These are phyloP conservation scores for Heliconius nattereri DNA, from an alignment of 1,140 invertebrate species.

Conservation along the genomic window DNA sequence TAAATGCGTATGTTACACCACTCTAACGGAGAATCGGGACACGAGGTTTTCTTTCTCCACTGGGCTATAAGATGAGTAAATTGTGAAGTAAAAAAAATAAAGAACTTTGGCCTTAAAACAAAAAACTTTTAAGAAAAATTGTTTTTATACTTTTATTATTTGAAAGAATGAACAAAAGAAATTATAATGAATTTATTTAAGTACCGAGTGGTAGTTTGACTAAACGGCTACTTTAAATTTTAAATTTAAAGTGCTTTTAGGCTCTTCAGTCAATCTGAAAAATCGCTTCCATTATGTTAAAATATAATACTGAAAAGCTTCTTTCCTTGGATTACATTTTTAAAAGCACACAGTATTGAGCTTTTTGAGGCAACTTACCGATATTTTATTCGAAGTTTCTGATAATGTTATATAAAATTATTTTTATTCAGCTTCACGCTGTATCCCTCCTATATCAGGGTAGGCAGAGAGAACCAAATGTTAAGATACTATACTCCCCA, in stretches of 20 bases:
- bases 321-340: neutral
- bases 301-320: neutral
- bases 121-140: neutral
- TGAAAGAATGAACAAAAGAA: neutral
- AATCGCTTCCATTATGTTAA: slow-evolving; percentile 5
- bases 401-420: neutral
- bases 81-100: too few species aligned
- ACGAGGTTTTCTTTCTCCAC: too few species aligned
- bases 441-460: too few species aligned
- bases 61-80: too few species aligned
- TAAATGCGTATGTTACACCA: too few species aligned
- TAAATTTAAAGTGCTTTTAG: neutral
- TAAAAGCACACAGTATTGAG: neutral
- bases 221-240: neutral
- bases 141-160: neutral
- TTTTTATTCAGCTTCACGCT: too few species aligned
- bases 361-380: neutral
- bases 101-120: neutral
- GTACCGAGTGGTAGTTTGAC: neutral
- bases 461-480: too few species aligned
- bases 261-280: slow-evolving; percentile 5
- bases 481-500: too few species aligned
- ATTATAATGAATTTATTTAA: neutral
- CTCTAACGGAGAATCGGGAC: too few species aligned
- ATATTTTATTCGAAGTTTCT: neutral